These are phyloP conservation scores for Cephalopterus ornatus DNA, from an alignment of 2,113 vertebrate genomes.

Conservation along the genomic window DNA sequence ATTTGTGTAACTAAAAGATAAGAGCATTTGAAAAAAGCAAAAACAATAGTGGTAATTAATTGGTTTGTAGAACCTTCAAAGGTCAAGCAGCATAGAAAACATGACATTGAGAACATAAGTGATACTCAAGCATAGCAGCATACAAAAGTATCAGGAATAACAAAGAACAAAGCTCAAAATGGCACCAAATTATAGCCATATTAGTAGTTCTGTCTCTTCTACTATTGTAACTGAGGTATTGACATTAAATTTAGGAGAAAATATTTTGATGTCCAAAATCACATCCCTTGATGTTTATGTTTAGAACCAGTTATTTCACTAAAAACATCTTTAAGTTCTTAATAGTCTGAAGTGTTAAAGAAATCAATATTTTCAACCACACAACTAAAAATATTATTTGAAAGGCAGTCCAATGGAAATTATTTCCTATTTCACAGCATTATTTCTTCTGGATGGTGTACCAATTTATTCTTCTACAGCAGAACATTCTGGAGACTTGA, in stretches of 20 bases:
- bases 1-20: conserved; percentile 53
- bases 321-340: background rate
- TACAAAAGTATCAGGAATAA: conserved; percentile 46
- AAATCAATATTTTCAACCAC: background rate
- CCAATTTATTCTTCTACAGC: conserved; percentile 56
- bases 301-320: background rate
- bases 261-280: background rate
- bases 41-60: conserved; percentile 49
- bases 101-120: conserved; percentile 52
- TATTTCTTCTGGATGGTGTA: conserved; percentile 52
- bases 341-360: conserved; percentile 33
- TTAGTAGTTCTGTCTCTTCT: conserved; percentile 17
- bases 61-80: conserved; percentile 50
- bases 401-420: conserved; percentile 53
- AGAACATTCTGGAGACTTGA: conserved; percentile 55
- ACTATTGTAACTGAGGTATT: conserved; percentile 39
- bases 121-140: conserved; percentile 47
- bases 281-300: background rate
- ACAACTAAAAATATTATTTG: conserved; percentile 26
- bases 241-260: background rate
- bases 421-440: conserved; percentile 65
- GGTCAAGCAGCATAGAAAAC: conserved; percentile 60
- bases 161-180: conserved; percentile 20
- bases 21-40: conserved; percentile 47
- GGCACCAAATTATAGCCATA: conserved; percentile 13